Conservation (phyloP, 2,113 vertebrate species). For the Lota lota region DNA sequence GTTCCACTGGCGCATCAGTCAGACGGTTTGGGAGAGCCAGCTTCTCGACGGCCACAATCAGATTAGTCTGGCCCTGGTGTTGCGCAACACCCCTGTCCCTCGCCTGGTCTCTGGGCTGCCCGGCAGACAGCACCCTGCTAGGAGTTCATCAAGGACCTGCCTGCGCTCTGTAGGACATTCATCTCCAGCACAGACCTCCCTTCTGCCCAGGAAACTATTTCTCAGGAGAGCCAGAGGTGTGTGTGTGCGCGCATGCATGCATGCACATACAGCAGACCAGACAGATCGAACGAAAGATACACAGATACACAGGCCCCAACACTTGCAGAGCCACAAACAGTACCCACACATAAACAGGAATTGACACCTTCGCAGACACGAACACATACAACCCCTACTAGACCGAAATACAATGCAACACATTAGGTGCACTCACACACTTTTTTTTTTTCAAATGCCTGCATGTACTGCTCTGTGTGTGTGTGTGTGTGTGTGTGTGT, state of each 20-base stretch:
- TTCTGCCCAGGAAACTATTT: constrained; percentile 11
- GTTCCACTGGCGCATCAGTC: neutral
- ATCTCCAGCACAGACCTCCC: constrained; percentile 50
- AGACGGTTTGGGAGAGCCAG: neutral
- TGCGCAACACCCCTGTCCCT: constrained; percentile 56
- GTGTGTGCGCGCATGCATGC: constrained; percentile 21
- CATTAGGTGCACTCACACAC: constrained; percentile 18
- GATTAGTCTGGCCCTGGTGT: constrained; percentile 22
- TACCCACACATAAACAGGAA: no score
- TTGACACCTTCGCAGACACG: no score
- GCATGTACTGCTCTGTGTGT: constrained; percentile 10
- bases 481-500: constrained; percentile 11
- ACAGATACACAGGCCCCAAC: constrained; percentile 22
- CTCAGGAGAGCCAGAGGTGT: no score
- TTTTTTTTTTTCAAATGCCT: neutral
- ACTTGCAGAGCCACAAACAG: neutral
- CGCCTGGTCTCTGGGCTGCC: constrained; percentile 24
- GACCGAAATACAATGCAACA: neutral
- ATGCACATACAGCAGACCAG: constrained; percentile 3
- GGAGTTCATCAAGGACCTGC: constrained; percentile 55
- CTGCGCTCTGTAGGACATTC: constrained; percentile 46
- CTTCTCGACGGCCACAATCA: constrained; percentile 29
- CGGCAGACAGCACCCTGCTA: constrained; percentile 53
- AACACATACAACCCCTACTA: no score
- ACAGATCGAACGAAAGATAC: neutral